Base-by-base conservation (phyloP, 2,888 invertebrate species). In the Rhingia rostrata region DNA sequence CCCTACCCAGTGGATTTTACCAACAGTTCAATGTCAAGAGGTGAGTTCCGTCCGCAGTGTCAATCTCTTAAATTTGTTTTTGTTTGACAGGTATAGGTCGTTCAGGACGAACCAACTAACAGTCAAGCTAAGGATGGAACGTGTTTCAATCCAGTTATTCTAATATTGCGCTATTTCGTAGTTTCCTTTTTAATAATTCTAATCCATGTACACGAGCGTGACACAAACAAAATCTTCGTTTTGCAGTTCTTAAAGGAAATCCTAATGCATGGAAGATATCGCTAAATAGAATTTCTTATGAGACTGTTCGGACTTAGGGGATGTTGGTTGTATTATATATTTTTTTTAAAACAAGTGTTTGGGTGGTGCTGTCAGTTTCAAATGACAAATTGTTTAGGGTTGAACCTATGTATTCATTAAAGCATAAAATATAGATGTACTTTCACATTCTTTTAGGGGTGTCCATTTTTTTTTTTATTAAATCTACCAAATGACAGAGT, bases 1-100 rank as follows among this genome's bases (percentile, higher is more conserved):
- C 86, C 67, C 64, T 12, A 77, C 85, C 86, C 87, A 88, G 87
- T 89, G 90, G 89, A 88, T 89, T 87, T 86, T 89, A 74, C 82
- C 88, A 84, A 81, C 88, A 86, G 90, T 88, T 87, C 88, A 90
- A 88, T 91, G 91, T 87, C 90, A 91, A 89, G 91, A 91, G 88
- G 91, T 91, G 89, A 90, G 91, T 90, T 58, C 41, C 22, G 2
- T 75, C 49, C 14, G 45, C 37, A 64, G 51, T 45, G 30, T 22
- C 3, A 12, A 41, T 41, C 30, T 37, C 33, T 39, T 53, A 4
- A 39, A 2, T 53, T 32, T 12, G n/a, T 30, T 30, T 22, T 66
- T n/a, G 43, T 45, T 33, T 12, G 35, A 53, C 30, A 37, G 32
- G 53, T 49, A 56, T 45, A 22, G 41, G 22, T 10, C 14, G 37